Base-by-base conservation (phyloP, 2,888 invertebrate species). In the Cerastoderma edule region DNA sequence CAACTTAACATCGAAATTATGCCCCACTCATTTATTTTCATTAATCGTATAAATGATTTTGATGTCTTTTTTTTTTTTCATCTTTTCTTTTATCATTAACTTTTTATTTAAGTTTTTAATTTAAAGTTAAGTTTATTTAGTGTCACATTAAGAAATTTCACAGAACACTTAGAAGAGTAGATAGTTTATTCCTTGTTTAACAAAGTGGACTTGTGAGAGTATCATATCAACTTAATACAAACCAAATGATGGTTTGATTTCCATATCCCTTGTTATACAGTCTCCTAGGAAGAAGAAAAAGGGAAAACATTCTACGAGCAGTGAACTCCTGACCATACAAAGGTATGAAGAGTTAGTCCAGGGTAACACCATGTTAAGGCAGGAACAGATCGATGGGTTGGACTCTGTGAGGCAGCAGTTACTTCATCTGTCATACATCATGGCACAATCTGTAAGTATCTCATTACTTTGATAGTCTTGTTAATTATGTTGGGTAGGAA, bases 281-380 rank as follows among this genome's bases (percentile, higher is more conserved):
- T 39, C 60, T 10, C 60, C 39, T 8, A 60, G 39, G 39, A 60
- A 60, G 39, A 56, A 32, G 27, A 60, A 60, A 19, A 60, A 10
- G 39, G 39, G 27, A 27, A 35, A 22, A 33, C 24, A 39, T 8
- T 5, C 1, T 24, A 22, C 3, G 1, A 24, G 10, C 6, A 19
- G 1, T 24, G 39, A 60, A 19, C 8, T 64, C 10, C 44, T 48
- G 28, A 63, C 70, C 16, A 13, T 32, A 13, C 24, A 28, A 27
- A 44, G 63, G 19, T 73, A 73, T 35, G 32, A 39, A 32, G 67
- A 73, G n/a, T 19, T 60, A 39, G 27, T 60, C 4, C 19, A 39
- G 2, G 24, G 2, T 2, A 60, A 60, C 60, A 22, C 39, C 10
- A 16, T 39, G n/a, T 33, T 60, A 5, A 35, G 39, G 6, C 39